Base-by-base conservation (phyloP, 1,140 invertebrate species). In the Dinothrombium tinctorium region DNA sequence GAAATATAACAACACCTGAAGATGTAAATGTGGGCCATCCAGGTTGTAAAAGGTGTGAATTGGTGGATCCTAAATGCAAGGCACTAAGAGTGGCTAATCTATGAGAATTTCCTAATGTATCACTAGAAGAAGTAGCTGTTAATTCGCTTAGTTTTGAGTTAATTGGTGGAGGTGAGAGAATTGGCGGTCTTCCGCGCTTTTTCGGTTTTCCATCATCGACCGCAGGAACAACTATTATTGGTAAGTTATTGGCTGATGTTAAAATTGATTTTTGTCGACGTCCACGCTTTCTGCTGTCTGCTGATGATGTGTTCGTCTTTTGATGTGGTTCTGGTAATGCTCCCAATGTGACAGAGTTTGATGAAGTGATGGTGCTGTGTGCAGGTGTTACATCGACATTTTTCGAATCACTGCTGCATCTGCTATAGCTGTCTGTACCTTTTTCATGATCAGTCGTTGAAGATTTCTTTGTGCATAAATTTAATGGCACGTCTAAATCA, bases 381-480 rank as follows among this genome's bases (percentile, higher is more conserved):
- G 28, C 6, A 2, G 19, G 8, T 7, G 5, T 21, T 14, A 14
- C 2, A 7, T 2, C 12, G 28, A 29, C 26, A 29, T n/a, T 11
- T 2, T 29, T 29, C 28, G 2, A 2, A 4, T 15, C 2, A 15
- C 12, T 29, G 15, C 28, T 29, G 12, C 12, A 11, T 29, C 15
- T 29, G 15, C 15, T 11, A 29, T 29, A 29, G 12, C 15, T 29
- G 11, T 29, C 21, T 4, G 2, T 29, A n/a, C 19, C n/a, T 28
- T 28, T 25, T 24, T 21, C 9, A 40, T 23, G 25, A 35, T 41
- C 9, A 17, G 17, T n/a, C 19, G 37, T n/a, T 28, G 23, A 23
- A 37, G 43, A n/a, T 23, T 33, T 40, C 29, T 45, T 45, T 14
- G 41, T 39, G 15, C 19, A 45, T 28, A 45, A 32, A 41, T 45